Conservation (phyloP, 2,888 invertebrate species). For the Eristalinus aeneus region DNA sequence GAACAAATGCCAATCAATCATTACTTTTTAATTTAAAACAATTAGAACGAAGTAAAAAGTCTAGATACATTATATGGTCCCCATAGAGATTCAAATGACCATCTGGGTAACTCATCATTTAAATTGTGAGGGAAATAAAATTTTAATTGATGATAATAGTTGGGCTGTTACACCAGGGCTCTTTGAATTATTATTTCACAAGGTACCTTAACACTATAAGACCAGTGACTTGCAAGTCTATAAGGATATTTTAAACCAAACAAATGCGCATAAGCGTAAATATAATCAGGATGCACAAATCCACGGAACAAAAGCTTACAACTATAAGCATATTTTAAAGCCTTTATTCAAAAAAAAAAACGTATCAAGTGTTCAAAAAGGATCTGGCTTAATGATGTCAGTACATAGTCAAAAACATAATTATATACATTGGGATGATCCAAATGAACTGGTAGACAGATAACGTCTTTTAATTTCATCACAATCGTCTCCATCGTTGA, state of each 20-base stretch:
- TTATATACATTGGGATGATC: background rate
- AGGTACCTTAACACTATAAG: background rate
- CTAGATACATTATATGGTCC: conserved; percentile 13
- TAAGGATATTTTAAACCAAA: background rate
- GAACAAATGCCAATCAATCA: background rate
- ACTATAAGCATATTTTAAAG: too few relatives aligned
- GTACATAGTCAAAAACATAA: background rate
- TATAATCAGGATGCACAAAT: background rate
- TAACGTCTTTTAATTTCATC: conserved; percentile 2
- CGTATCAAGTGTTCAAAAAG: too few relatives aligned
- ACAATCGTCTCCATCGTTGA: background rate
- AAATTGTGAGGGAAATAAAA: background rate
- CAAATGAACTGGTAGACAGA: background rate
- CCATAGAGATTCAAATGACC: background rate
- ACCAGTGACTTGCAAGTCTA: background rate
- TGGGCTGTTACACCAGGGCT: conserved; percentile 8
- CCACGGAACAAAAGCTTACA: background rate
- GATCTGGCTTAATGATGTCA: background rate
- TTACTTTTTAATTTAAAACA: background rate
- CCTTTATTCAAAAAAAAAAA: background rate
- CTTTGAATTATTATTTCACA: conserved; percentile 23
- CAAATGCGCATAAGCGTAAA: background rate
- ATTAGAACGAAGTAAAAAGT: conserved; percentile 1
- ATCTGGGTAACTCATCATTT: background rate
- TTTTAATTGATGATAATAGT: background rate